Evolutionary conservation across 2,888 invertebrate species (phyloP).

Genomic region (Lordiphosa andalusiaca): DNA sequence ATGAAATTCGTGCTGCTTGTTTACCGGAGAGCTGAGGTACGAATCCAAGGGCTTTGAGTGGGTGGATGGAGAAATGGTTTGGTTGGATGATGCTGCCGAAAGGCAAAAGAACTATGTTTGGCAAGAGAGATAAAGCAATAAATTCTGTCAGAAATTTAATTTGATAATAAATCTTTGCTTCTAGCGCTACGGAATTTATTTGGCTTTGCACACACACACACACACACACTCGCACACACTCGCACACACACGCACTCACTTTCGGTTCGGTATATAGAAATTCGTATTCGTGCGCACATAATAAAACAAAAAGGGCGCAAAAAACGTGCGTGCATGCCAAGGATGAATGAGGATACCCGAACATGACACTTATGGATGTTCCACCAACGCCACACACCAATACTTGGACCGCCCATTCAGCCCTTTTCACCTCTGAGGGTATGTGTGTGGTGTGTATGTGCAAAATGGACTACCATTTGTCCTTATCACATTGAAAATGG

Average conservation of each 20-base stretch:
- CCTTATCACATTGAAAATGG: conserved; percentile 57
- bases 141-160: conserved; percentile 82
- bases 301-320: conserved; percentile 71
- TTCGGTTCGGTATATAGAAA: conserved; percentile 51
- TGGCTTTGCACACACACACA: conserved; percentile 70
- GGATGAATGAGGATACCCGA: conserved; percentile 75
- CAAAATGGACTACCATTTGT: conserved; percentile 61
- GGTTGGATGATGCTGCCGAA: conserved; percentile 62
- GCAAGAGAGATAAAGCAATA: conserved; percentile 81
- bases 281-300: conserved; percentile 61
- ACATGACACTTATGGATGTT: conserved; percentile 78
- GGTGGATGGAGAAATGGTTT: conserved; percentile 23
- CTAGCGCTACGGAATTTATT: conserved; percentile 81
- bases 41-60: conserved; percentile 33
- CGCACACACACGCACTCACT: conserved; percentile 25
- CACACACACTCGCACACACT: conserved; percentile 33
- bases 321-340: conserved; percentile 76
- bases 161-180: conserved; percentile 81
- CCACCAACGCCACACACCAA: conserved; percentile 24
- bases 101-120: conserved; percentile 79
- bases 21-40: conserved; percentile 36
- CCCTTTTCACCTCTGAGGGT: conserved; percentile 26
- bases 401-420: conserved; percentile 13
- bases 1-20: conserved; percentile 58
- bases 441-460: not conserved